A percentile compares a stretch with the other conserved stretches of the same genome.
phyloP scores from a whole-genome alignment of 2,888 invertebrate genomes.

The Poecilobothrus nobilitatus region DNA sequence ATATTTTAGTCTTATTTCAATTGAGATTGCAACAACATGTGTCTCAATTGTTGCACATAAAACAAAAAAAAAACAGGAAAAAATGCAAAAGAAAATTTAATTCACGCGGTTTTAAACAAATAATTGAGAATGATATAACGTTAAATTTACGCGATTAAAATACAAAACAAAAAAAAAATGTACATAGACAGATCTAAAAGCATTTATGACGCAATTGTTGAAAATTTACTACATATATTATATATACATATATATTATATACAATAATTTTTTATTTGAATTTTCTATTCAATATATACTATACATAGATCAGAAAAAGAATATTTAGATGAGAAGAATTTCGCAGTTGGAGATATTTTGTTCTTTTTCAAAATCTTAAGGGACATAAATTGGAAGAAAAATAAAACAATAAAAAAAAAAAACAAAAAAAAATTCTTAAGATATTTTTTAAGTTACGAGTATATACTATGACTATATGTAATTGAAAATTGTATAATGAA shows the following conservation, averaged over 20 bases:
- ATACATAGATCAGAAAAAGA: not conserved
- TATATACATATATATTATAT: not conserved
- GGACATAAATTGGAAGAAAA: not conserved
- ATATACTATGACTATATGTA: too few species aligned
- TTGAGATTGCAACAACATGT: not conserved
- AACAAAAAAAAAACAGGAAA: not conserved
- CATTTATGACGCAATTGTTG: not conserved
- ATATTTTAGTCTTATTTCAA: not conserved
- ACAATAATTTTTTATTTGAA: not conserved
- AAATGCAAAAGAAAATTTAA: not conserved
- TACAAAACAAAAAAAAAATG: not conserved
- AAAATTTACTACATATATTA: not conserved
- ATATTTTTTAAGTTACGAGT: too few species aligned
- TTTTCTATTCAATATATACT: not conserved
- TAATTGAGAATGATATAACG: constrained; percentile 4
- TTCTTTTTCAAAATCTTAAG: not conserved
- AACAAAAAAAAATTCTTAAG: not conserved
- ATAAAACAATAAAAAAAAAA: not conserved
- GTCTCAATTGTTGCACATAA: too few species aligned
- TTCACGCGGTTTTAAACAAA: constrained; percentile 3
- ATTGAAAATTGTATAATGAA: too few species aligned
- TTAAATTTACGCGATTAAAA: not conserved
- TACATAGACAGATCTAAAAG: not conserved
- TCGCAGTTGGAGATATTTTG: constrained; percentile 2
- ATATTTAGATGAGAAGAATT: not conserved